These are phyloP conservation scores for Melinaea marsaeus DNA, from an alignment of 2,888 invertebrate species.

Conservation along the genomic window DNA sequence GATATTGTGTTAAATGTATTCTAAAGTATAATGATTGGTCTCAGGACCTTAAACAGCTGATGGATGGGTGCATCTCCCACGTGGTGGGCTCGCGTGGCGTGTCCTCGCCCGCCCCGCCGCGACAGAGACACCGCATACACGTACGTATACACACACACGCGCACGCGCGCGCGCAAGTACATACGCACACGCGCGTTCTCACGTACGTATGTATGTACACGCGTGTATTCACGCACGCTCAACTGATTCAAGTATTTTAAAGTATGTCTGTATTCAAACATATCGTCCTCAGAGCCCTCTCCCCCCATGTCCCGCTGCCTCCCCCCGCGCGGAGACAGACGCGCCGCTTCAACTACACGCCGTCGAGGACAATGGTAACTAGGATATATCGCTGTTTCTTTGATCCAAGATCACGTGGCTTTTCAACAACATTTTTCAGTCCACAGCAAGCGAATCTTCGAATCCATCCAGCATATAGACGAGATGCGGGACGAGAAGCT, in stretches of 20 bases:
- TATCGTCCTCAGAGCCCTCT: conserved; percentile 45
- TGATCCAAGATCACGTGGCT: too few relatives aligned
- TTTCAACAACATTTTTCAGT: conserved; percentile 39
- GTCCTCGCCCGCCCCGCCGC: conserved; percentile 35
- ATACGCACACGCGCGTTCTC: background rate
- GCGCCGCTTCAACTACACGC: conserved; percentile 42
- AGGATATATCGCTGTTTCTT: too few relatives aligned
- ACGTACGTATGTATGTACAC: background rate
- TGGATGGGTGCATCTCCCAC: conserved; percentile 92
- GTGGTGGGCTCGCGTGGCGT: conserved; percentile 83
- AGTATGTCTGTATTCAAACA: background rate
- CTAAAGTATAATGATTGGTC: background rate
- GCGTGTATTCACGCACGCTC: background rate
- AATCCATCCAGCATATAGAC: conserved; percentile 78
- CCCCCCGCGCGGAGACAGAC: conserved; percentile 59
- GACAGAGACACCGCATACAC: conserved; percentile 44
- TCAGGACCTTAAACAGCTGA: conserved; percentile 82
- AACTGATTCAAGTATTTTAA: background rate
- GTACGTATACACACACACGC: conserved; percentile 34
- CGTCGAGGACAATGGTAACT: conserved; percentile 38
- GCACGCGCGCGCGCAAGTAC: too few relatives aligned
- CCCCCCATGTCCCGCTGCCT: conserved; percentile 57
- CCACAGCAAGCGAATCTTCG: conserved; percentile 66
- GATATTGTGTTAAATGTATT: conserved; percentile 36
- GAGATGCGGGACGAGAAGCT: conserved; percentile 79